phyloP scores from a whole-genome alignment of 1,140 invertebrate genomes.

The Bombus polaris region DNA sequence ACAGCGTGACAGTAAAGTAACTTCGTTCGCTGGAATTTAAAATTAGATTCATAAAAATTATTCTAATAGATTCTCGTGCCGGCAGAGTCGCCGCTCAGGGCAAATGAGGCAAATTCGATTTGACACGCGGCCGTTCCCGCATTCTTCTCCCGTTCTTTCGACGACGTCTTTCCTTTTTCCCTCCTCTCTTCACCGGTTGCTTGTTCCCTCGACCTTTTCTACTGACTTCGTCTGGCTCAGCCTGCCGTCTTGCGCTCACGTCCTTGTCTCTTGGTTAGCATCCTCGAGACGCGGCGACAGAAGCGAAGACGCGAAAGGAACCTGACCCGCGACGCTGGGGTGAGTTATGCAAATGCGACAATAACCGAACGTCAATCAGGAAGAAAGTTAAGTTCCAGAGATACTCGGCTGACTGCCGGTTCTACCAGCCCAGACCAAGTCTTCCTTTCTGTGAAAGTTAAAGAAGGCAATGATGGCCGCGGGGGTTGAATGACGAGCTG shows the following conservation, averaged over 20 bases:
- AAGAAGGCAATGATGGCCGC: slow-evolving; percentile 56
- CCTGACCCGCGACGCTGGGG: slow-evolving; percentile 41
- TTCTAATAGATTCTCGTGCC: slow-evolving; percentile 81
- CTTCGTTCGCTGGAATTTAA: slow-evolving; percentile 80
- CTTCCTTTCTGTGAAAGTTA: slow-evolving; percentile 59
- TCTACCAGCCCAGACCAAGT: not conserved
- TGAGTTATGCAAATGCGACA: slow-evolving; percentile 81
- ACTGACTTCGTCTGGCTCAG: not conserved
- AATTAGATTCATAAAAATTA: slow-evolving; percentile 83
- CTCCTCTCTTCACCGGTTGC: slow-evolving; percentile 6
- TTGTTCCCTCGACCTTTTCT: not conserved
- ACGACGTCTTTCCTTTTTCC: slow-evolving; percentile 43
- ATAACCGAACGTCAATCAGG: slow-evolving; percentile 81
- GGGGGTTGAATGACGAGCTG: slow-evolving; percentile 39
- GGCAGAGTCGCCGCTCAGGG: slow-evolving; percentile 64
- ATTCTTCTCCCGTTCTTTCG: slow-evolving; percentile 64
- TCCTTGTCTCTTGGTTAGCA: slow-evolving; percentile 63
- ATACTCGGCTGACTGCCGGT: slow-evolving; percentile 46
- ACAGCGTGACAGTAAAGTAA: slow-evolving; percentile 78
- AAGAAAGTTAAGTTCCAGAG: slow-evolving; percentile 76
- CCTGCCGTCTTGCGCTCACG: slow-evolving; percentile 23
- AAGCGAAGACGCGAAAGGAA: slow-evolving; percentile 41
- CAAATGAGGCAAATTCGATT: slow-evolving; percentile 82
- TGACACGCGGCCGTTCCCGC: slow-evolving; percentile 75
- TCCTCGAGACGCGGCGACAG: slow-evolving; percentile 60